Evolutionary conservation across 2,113 vertebrate species (phyloP), one percentile per base, ranked within the genome.

Genomic region (Spilogale gracilis): DNA sequence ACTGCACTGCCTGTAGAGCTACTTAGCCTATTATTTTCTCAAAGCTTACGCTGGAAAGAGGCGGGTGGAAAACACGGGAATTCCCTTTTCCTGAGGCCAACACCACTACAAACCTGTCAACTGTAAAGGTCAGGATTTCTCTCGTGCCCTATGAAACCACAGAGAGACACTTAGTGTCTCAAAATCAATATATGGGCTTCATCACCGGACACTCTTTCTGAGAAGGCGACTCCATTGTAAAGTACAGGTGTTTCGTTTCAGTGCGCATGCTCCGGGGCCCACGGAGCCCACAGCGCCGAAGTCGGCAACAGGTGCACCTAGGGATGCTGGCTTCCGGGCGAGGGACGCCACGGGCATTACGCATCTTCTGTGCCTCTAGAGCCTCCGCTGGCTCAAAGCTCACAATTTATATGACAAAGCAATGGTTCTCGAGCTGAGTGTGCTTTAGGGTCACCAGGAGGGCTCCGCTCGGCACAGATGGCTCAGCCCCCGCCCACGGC

Each of bases 1-100:
- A n/a, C 76, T 23, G 6, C 6, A 32, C 23, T 14, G 3, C 48
- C 90, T 87, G 45, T 61, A 13, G 10, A 89, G 56, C 50, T 76
- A 50, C 18, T 54, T 65, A 50, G 67, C 25, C 60, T 96, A 94
- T 92, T 54, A 7, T 78, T 97, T 98, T 86, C 94, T 78, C 91
- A 97, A 90, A 97, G 93, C 81, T 45, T 94, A 50, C 56, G 32
- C 76, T 30, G 11, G 13, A 91, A 80, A 80, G 58, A 97, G 27
- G 6, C 54, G 94, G 32, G 89, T 60, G 63, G 93, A 89, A 97
- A 88, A 96, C 16, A 12, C 65, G n/a, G 93, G 78, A 84, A 65
- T 91, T 93, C 86, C 92, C 94, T 93, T 94, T 54, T 76, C 61
- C 5, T 94, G 74, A 85, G 85, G 81, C 86, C 81, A 82, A 43